Percentiles rank a stretch among this genome's conserved stretches.
Conservation (phyloP, 1,140 invertebrate species). For the Acromyrmex charruanus region DNA sequence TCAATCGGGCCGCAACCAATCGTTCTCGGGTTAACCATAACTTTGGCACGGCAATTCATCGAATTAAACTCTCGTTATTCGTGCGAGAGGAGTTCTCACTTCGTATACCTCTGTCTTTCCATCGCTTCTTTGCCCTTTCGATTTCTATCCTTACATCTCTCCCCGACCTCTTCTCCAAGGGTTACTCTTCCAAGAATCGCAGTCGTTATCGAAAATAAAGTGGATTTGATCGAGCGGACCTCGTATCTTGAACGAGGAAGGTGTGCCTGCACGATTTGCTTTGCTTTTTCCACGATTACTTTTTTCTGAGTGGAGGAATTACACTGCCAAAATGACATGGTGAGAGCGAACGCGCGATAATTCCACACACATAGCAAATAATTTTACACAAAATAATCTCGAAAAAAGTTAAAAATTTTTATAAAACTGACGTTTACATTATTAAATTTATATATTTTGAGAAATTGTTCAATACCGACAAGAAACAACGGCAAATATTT, state of each 20-base stretch:
- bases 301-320: neutral
- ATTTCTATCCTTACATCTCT: constrained; percentile 34
- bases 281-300: constrained; percentile 39
- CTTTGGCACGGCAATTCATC: constrained; percentile 47
- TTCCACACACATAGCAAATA: neutral
- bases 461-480: neutral
- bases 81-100: constrained; percentile 34
- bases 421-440: neutral
- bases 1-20: constrained; percentile 38
- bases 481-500: neutral
- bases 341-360: neutral
- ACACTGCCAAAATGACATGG: neutral
- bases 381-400: constrained; percentile 27
- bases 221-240: constrained; percentile 32
- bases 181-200: constrained; percentile 58
- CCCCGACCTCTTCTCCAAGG: neutral
- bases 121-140: constrained; percentile 21
- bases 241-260: constrained; percentile 30
- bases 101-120: constrained; percentile 29
- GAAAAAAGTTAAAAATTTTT: neutral
- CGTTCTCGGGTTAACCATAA: constrained; percentile 33
- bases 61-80: constrained; percentile 56
- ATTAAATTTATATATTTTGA: neutral
- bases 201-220: constrained; percentile 72
- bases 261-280: constrained; percentile 29